Conservation (phyloP, 1,140 invertebrate genomes). For the Macrobrachium nipponense region DNA sequence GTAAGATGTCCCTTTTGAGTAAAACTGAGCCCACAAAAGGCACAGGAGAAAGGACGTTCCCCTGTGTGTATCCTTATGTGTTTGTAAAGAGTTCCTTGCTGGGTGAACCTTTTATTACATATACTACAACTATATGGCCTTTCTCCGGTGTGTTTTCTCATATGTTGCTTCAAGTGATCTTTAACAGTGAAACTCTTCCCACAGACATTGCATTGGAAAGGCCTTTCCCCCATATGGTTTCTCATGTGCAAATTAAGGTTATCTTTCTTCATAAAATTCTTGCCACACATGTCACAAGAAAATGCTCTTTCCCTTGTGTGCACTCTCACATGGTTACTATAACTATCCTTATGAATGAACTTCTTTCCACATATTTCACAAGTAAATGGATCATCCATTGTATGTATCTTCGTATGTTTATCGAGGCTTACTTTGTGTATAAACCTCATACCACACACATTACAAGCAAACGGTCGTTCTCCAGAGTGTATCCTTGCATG, state of each 20-base stretch:
- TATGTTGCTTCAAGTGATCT: not conserved
- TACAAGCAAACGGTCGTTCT: not conserved
- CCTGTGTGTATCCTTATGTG: no score
- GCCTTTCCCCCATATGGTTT: not conserved
- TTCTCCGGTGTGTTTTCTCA: not conserved
- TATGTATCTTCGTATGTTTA: not conserved
- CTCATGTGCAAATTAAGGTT: not conserved
- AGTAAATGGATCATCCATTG: not conserved
- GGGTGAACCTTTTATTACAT: slow-evolving; percentile 1
- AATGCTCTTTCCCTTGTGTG: not conserved
- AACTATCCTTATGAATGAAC: not conserved
- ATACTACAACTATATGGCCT: not conserved
- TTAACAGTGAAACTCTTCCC: not conserved
- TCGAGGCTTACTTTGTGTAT: not conserved
- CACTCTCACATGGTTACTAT: not conserved
- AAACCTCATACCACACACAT: not conserved
- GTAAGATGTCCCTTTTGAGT: no score
- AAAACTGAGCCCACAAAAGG: no score
- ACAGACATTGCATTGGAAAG: not conserved
- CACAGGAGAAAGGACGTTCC: no score
- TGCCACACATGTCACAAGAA: not conserved
- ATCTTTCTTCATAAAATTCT: not conserved
- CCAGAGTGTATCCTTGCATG: no score
- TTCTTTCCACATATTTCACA: not conserved
- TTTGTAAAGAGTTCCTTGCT: not conserved